Base-by-base conservation (phyloP, 2,113 vertebrate species). In the Oncorhynchus nerka region DNA sequence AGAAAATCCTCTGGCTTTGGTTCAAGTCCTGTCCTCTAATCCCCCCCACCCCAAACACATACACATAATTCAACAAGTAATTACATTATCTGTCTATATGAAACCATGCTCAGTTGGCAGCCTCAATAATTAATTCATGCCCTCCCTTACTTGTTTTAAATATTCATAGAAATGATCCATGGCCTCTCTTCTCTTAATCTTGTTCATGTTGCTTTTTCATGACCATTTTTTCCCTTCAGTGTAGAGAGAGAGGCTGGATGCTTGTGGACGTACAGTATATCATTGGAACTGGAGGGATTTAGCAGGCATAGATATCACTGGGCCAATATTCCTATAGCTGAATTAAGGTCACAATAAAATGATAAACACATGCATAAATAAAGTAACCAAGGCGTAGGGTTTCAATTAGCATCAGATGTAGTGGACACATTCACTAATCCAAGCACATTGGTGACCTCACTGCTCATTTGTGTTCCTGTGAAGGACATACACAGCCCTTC, bases 341-440 rank as follows among this genome's bases (percentile, higher is more conserved):
- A 48, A 28, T 81, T 82, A 77, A 67, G 12, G 70, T 67, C 51
- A 59, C 82, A 65, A 83, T 82, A 76, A 77, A 85, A 79, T 77
- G 61, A 83, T 77, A 83, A 82, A 87, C 69, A 73, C 75, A 70
- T 49, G 73, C 76, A 87, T 84, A 77, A 87, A 85, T 75, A 85
- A 85, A 74, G 55, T 73, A 68, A 70, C 71, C 39, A 34, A 75
- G 61, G 67, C 80, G 79, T 19, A 75, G 59, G 6, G 49, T 24
- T 49, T 48, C 22, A 49, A 77, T 81, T 78, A 81, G 49, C 76
- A 59, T 75, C 62, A 73, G 70, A 70, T 78, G 48, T 73, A 84
- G 70, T 62, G 28, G 76, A 72, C 70, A 82, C 68, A 73, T 70
- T 75, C 84, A 83, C 73, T 75, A 57, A 72, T 73, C 26, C 83